Evolutionary conservation across 2,113 vertebrate genomes (phyloP), one percentile per base, ranked within the genome.

Genomic region (Oncorhynchus kisutch): DNA sequence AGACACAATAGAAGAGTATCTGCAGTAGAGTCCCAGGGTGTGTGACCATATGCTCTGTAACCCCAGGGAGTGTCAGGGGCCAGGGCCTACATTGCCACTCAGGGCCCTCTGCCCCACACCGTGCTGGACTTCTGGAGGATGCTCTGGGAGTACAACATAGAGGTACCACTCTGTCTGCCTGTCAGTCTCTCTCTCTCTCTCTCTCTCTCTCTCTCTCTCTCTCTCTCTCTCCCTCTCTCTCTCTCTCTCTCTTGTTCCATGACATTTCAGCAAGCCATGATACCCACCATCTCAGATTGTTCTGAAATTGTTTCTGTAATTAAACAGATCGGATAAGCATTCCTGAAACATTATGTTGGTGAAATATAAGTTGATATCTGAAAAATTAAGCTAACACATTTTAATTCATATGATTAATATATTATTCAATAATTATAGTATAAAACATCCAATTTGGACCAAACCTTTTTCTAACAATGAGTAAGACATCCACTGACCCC

Each of bases 91-190:
- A 97, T 99, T 71, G 97, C 97, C 27, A 98, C 98, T 2, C 98
- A 99, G 79, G 98, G 98, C 66, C 98, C 98, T 24, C 92, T 99
- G 73, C 80, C 95, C 45, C 80, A 93, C 83, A 98, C 98, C 8
- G 48, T 98, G 11, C 76, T 92, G 79, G 98, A 99, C 87, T 99
- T 98, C 74, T 94, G 96, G 83, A 95, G 97, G 87, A 99, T 99
- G 98, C 88, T 99, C 68, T 99, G 98, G 98, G 96, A 99, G 86
- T 96, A 96, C 65, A 84, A 95, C 59, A 81, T 96, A 57, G 78
- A 93, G 94, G 98, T 99, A 90, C n/a, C 2, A 54, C 20, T 62
- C 29, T 72, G 11, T 69, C 22, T 71, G 27, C 29, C 14, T 70
- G 18, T 29, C 14, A 71, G 8, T 22, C 1, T 70, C 7, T 45